Conservation (phyloP, 2,888 invertebrate species). For the Augochlorella aurata region DNA sequence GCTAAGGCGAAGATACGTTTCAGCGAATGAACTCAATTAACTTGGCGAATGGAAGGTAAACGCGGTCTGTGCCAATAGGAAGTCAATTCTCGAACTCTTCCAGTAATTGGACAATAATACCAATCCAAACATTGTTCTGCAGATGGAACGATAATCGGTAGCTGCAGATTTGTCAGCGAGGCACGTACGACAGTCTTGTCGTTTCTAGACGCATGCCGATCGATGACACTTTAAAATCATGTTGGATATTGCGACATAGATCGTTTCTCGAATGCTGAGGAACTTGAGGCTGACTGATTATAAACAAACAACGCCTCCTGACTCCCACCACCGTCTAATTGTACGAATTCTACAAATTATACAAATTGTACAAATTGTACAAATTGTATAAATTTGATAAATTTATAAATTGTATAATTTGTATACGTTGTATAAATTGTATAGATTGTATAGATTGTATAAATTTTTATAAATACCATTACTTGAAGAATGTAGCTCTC, state of each 20-base stretch:
- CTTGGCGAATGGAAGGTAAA: slow-evolving; percentile 23
- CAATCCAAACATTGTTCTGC: slow-evolving; percentile 27
- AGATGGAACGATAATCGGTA: slow-evolving; percentile 38
- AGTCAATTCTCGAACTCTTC: slow-evolving; percentile 37
- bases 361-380: too few relatives aligned
- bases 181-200: slow-evolving; percentile 10
- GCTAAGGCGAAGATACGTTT: slow-evolving; percentile 38
- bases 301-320: too few relatives aligned
- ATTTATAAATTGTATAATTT: too few relatives aligned
- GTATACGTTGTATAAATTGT: too few relatives aligned
- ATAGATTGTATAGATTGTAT: too few relatives aligned
- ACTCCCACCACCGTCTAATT: too few relatives aligned
- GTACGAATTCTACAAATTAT: too few relatives aligned
- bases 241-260: background rate
- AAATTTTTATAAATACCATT: too few relatives aligned
- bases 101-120: slow-evolving; percentile 48
- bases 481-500: too few relatives aligned
- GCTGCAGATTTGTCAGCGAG: slow-evolving; percentile 14
- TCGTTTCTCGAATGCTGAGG: background rate
- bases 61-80: slow-evolving; percentile 22
- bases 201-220: background rate
- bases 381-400: too few relatives aligned
- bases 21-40: slow-evolving; percentile 45
- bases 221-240: background rate
- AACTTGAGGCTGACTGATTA: too few relatives aligned